A percentile compares a stretch with the other conserved stretches of the same genome.
These are phyloP conservation scores for Aphidius gifuensis DNA, from an alignment of 1,140 invertebrate genomes.

Conservation along the genomic window DNA sequence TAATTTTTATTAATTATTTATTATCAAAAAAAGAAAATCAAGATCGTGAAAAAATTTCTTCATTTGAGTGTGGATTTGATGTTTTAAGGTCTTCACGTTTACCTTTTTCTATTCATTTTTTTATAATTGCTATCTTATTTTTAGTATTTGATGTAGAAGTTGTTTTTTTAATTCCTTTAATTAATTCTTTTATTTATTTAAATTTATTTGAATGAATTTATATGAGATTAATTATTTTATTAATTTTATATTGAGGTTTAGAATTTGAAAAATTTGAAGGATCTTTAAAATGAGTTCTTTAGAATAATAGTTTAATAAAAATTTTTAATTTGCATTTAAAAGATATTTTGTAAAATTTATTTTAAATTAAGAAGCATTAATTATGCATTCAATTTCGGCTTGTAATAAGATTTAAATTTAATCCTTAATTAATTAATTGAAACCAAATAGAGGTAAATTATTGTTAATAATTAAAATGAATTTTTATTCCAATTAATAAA, in stretches of 20 bases:
- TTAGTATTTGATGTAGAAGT: constrained; percentile 68
- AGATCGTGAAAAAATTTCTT: constrained; percentile 59
- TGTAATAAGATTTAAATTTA: constrained; percentile 57
- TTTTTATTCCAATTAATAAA: constrained; percentile 50
- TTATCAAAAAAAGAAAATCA: constrained; percentile 57
- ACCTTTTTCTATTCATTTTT: constrained; percentile 60
- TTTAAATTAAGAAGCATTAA: constrained; percentile 56
- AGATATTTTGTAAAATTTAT: constrained; percentile 17
- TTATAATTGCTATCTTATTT: constrained; percentile 63
- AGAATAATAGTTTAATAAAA: constrained; percentile 30
- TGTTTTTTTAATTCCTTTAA: constrained; percentile 57
- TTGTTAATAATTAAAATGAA: constrained; percentile 60
- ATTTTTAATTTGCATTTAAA: constrained; percentile 34
- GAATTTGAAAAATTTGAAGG: constrained; percentile 64
- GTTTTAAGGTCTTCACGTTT: constrained; percentile 55
- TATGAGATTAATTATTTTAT: constrained; percentile 54
- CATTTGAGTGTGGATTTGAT: constrained; percentile 66
- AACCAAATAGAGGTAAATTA: constrained; percentile 61
- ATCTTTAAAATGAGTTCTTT: constrained; percentile 42
- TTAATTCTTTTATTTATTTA: constrained; percentile 44
- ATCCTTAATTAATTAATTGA: constrained; percentile 48
- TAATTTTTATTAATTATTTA: constrained; percentile 48
- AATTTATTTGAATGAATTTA: constrained; percentile 39
- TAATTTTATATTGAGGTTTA: constrained; percentile 58
- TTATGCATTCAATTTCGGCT: constrained; percentile 60